phyloP scores from a whole-genome alignment of 2,888 invertebrate species.

The Tiliacea aurago region DNA sequence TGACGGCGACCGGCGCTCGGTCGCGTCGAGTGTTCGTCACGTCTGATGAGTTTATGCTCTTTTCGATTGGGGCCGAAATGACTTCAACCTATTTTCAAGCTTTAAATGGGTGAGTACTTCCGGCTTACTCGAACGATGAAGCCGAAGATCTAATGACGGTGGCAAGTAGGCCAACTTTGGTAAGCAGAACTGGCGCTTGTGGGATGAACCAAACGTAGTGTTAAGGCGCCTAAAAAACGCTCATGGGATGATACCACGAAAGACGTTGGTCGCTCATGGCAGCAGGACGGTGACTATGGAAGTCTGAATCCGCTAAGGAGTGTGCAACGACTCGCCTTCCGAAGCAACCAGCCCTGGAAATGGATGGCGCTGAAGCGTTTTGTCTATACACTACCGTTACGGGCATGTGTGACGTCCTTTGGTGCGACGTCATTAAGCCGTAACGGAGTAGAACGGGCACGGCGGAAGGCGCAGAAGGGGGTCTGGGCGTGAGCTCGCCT shows the following conservation, averaged over 20 bases:
- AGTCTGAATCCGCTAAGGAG: slow-evolving; percentile 66
- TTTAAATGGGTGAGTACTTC: slow-evolving; percentile 93
- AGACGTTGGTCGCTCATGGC: slow-evolving; percentile 32
- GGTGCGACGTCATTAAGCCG: slow-evolving; percentile 84
- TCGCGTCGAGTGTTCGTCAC: too few relatives aligned
- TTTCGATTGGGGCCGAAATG: slow-evolving; percentile 93
- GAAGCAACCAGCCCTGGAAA: slow-evolving; percentile 90
- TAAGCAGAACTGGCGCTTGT: slow-evolving; percentile 95
- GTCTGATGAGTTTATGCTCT: too few relatives aligned
- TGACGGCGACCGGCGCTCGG: too few relatives aligned
- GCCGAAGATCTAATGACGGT: slow-evolving; percentile 89
- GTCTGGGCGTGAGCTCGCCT: too few relatives aligned
- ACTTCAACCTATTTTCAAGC: slow-evolving; percentile 94
- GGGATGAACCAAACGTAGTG: slow-evolving; percentile 80
- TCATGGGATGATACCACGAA: slow-evolving; percentile 45
- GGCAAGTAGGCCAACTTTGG: slow-evolving; percentile 94
- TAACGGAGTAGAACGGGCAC: slow-evolving; percentile 91
- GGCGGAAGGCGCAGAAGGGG: slow-evolving; percentile 91
- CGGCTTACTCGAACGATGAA: slow-evolving; percentile 91
- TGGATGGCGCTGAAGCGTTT: slow-evolving; percentile 81
- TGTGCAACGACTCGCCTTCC: slow-evolving; percentile 91
- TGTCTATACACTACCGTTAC: slow-evolving; percentile 52
- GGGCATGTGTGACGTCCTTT: slow-evolving; percentile 74
- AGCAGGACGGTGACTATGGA: slow-evolving; percentile 54
- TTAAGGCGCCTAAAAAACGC: slow-evolving; percentile 92